A percentile compares a stretch with the other conserved stretches of the same genome.
Evolutionary conservation across 2,888 invertebrate genomes (phyloP).

Genomic region (Temnothorax ravouxi): DNA sequence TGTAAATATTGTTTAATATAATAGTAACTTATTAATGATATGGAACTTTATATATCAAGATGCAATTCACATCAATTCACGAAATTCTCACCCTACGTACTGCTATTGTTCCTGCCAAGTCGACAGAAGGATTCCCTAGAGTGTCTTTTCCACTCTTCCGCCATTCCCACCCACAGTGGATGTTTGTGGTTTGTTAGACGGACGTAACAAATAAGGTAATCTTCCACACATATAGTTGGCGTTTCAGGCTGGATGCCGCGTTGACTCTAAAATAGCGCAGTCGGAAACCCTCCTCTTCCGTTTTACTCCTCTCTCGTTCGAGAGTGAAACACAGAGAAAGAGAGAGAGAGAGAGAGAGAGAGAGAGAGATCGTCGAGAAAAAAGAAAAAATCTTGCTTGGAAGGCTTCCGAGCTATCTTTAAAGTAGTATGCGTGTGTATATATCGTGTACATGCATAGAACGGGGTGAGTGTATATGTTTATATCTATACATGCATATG

Average conservation of each 20-base stretch:
- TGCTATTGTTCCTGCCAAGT: constrained; percentile 35
- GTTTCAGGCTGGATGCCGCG: constrained; percentile 80
- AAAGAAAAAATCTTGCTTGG: constrained; percentile 37
- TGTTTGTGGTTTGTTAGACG: constrained; percentile 84
- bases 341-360: constrained; percentile 39
- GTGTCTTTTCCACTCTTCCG: constrained; percentile 69
- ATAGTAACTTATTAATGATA: not conserved
- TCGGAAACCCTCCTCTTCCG: constrained; percentile 54
- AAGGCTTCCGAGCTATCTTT: constrained; percentile 3
- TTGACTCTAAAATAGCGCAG: constrained; percentile 81
- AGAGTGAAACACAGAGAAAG: constrained; percentile 24
- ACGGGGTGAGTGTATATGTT: constrained; percentile 24
- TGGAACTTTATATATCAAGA: constrained; percentile 69
- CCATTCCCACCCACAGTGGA: constrained; percentile 67
- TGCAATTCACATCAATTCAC: constrained; percentile 67
- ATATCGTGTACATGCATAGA: constrained; percentile 1
- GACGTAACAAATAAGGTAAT: constrained; percentile 85
- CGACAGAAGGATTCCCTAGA: constrained; percentile 68
- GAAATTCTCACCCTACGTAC: constrained; percentile 50
- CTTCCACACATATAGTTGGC: constrained; percentile 83
- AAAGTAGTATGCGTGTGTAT: not conserved
- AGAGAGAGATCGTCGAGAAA: constrained; percentile 33
- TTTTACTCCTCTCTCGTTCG: constrained; percentile 32
- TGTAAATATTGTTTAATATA: constrained; percentile 12
- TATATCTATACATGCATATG: constrained; percentile 23